A percentile compares a stretch with the other conserved stretches of the same genome.
These are phyloP conservation scores for Pitta sordida DNA, from an alignment of 2,113 vertebrate genomes.

Conservation along the genomic window DNA sequence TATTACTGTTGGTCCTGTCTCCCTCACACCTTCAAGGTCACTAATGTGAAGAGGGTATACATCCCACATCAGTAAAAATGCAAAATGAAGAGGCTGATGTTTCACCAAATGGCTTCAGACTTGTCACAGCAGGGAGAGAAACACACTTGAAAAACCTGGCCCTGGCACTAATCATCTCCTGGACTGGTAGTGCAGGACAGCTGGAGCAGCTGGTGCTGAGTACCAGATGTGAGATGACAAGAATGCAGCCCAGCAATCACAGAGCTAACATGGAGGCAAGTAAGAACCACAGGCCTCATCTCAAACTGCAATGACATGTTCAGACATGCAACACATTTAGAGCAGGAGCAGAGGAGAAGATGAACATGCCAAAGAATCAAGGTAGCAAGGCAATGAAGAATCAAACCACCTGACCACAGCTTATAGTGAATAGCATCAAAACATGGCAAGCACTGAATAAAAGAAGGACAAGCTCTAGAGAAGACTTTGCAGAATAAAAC, in stretches of 20 bases:
- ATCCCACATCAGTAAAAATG: neutral
- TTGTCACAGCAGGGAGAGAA: neutral
- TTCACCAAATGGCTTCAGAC: neutral
- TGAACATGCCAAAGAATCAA: neutral
- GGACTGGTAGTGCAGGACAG: neutral
- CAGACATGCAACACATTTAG: neutral
- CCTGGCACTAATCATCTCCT: neutral
- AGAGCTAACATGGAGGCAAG: neutral
- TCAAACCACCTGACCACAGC: neutral
- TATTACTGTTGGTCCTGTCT: rapidly evolving
- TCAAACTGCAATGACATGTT: neutral
- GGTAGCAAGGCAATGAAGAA: neutral
- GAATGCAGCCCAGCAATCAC: neutral
- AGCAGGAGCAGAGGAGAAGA: neutral
- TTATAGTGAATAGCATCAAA: neutral
- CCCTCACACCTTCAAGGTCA: neutral
- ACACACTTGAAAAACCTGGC: neutral
- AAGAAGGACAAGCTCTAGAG: neutral
- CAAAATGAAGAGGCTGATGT: neutral
- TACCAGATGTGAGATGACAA: neutral
- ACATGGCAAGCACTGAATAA: neutral
- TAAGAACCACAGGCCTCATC: neutral
- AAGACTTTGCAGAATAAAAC: neutral
- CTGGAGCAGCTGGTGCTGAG: neutral
- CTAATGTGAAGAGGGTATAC: neutral